Percentiles rank a stretch among this genome's conserved stretches.
These are phyloP conservation scores for Bombus waltoni DNA, from an alignment of 1,140 invertebrate genomes.

Conservation along the genomic window DNA sequence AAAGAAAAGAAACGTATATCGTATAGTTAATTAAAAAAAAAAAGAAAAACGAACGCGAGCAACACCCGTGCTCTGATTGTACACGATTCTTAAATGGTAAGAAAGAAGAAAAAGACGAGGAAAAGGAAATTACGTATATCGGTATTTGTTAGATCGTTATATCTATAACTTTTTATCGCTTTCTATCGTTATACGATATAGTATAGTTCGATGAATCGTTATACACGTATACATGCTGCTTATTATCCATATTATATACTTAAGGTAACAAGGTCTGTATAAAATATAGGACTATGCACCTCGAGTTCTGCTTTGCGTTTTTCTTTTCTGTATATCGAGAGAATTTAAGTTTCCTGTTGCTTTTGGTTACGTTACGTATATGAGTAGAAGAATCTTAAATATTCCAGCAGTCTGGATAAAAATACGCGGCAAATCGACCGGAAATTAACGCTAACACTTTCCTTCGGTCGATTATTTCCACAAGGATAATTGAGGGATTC, in stretches of 20 bases:
- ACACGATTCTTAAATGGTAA: neutral
- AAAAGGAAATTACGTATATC: neutral
- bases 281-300: conserved; percentile 36
- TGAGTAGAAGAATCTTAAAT: neutral
- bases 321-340: neutral
- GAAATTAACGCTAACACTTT: conserved; percentile 22
- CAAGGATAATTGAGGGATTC: neutral
- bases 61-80: conserved; percentile 1
- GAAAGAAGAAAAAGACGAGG: neutral
- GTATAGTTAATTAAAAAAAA: neutral
- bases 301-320: neutral
- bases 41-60: neutral
- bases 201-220: neutral
- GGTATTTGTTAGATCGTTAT: neutral
- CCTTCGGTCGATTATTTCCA: neutral
- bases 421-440: neutral
- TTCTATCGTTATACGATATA: no score
- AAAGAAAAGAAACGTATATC: neutral
- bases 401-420: neutral
- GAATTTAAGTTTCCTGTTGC: neutral
- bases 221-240: neutral
- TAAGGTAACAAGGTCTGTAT: conserved; percentile 27
- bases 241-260: conserved; percentile 1
- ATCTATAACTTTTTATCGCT: neutral
- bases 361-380: neutral